Evolutionary conservation across 1,140 invertebrate species (phyloP), one percentile per base, ranked within the genome.

Genomic region (Lasaia peninsularis): DNA sequence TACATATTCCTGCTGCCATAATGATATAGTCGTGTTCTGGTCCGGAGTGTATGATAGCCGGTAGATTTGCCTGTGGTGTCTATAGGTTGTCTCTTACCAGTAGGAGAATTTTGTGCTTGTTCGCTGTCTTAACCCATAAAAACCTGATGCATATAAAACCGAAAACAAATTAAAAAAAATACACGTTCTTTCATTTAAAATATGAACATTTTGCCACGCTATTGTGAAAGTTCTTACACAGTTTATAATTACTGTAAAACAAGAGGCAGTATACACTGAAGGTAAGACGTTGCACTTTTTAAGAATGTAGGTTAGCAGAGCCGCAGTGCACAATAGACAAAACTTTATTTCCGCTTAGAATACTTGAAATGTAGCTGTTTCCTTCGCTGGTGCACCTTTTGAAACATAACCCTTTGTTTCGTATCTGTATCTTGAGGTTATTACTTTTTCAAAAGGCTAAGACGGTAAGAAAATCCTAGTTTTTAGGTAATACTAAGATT

Each of bases 261-360:
- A 20, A 20, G 40, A 44, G 16, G 18, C n/a, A n/a, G n/a, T 48
- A 48, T 12, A n/a, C 16, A 9, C 20, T 21, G 40, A 44, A 44
- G 18, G 40, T 44, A 20, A 48, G n/a, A 48, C 4, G 18, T 48
- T 20, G 9, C 44, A 48, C 10, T 5, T 28, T 28, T 28, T 5
- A n/a, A 48, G 20, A 48, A 48, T 48, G 18, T 48, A 20, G 44
- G 44, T 48, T 48, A 48, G 16, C 18, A 48, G 44, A 11, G 4
- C 40, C 18, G 20, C 11, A 18, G 16, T 18, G 1, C 18, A 48
- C 44, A 48, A 48, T 48, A 48, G 44, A 20, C 18, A 48, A 48
- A 48, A 48, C 44, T 48, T 48, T 48, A 48, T 48, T 48, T 48
- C 7, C 20, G 44, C 44, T 48, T 48, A 48, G 44, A 48, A 48